Base-by-base conservation (phyloP, 1,140 invertebrate genomes). In the Atopsyche davidsoni region DNA sequence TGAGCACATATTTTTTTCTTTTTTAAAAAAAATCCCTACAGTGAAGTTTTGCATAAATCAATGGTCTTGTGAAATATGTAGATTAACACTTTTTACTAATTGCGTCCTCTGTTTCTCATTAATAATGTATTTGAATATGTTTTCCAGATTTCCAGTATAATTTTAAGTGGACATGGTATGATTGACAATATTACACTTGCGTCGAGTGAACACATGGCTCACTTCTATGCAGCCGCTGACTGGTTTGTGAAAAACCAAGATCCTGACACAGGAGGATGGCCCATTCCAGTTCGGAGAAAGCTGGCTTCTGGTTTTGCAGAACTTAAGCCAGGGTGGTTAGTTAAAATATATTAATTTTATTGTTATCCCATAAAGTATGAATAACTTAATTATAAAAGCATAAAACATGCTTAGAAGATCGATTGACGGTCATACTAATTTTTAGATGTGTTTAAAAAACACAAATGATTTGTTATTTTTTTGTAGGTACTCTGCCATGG, bases 231-330 rank as follows among this genome's bases (percentile, higher is more conserved):
- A 64, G 87, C 94, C 2, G 92, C 93, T 11, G 80, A 90, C 60
- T 99, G 95, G 95, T 86, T 99, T 63, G 81, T 95, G 2, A 72
- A 73, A 16, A 80, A 92, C 74, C 96, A 98, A 72, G 84, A 93
- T 63, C 59, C 69, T 32, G 69, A 79, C 48, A 77, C 82, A 22
- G 91, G 90, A 59, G 93, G 91, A 21, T 96, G 92, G 92, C 73
- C 86, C 25, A 93, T 93, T 68, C 85, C 86, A 25, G 92, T 95
- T 2, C 78, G 81, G 40, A 72, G 92, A 57, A 83, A 82, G 63
- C 76, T 92, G 51, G 79, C 81, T 11, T 76, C 78, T 41, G 82
- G 85, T n/a, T 85, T 90, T 66, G 77, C 80, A 35, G 83, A 86
- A 55, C 76, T 96, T 24, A 74, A 80, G 53, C 83, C 90, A 11